Percentiles rank a stretch among this genome's conserved stretches.
phyloP scores from a whole-genome alignment of 2,113 vertebrate genomes.

The Brachionichthys hirsutus region DNA sequence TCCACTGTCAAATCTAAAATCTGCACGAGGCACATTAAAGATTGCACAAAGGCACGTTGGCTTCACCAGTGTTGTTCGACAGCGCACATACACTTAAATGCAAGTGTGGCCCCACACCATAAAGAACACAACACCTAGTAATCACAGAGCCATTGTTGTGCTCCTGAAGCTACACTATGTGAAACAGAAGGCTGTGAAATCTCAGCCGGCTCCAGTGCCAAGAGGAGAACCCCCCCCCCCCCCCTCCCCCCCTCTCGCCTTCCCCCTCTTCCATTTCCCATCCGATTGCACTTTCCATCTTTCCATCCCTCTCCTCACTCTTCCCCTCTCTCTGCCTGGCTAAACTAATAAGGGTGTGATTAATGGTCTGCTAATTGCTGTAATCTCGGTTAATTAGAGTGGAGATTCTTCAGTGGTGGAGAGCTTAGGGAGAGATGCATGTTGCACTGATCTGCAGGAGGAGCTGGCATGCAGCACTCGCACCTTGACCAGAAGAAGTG shows the following conservation, averaged over 20 bases:
- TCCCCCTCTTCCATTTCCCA: constrained; percentile 22
- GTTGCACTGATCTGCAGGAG: constrained; percentile 59
- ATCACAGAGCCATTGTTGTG: constrained; percentile 47
- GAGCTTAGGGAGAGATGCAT: constrained; percentile 59
- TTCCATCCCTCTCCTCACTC: constrained; percentile 44
- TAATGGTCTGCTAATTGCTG: constrained; percentile 80
- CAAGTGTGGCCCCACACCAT: constrained; percentile 13
- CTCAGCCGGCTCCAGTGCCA: constrained; percentile 28
- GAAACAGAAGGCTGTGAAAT: constrained; percentile 51
- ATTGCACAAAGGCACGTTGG: constrained; percentile 1
- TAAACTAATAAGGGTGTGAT: constrained; percentile 80
- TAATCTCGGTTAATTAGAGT: constrained; percentile 79
- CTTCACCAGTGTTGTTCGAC: constrained; percentile 13
- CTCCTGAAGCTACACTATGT: constrained; percentile 49
- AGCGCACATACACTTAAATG: not conserved
- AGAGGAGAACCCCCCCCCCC: constrained; percentile 38
- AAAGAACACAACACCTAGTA: constrained; percentile 9
- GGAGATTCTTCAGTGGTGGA: constrained; percentile 70
- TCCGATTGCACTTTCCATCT: constrained; percentile 38
- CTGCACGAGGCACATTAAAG: too few relatives aligned
- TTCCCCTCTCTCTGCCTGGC: constrained; percentile 59
- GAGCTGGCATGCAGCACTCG: constrained; percentile 45
- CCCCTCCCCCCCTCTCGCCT: constrained; percentile 7
- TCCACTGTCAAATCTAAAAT: constrained; percentile 16
- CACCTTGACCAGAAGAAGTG: constrained; percentile 11